Evolutionary conservation across 1,140 invertebrate genomes (phyloP), one percentile per base, ranked within the genome.

Genomic region (Nylanderia fulva): DNA sequence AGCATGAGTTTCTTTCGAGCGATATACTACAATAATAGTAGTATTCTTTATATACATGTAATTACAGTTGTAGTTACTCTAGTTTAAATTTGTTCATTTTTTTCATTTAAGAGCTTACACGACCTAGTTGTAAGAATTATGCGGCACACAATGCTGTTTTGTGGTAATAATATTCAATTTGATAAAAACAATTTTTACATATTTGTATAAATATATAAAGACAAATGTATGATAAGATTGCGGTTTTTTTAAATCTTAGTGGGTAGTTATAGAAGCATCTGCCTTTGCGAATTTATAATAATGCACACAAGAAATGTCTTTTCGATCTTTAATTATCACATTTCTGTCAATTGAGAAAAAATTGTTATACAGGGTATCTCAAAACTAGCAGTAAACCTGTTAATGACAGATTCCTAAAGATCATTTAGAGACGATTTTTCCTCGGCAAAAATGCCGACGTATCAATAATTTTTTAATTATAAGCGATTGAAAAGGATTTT

Each of bases 271-370:
- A 66, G 52, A 77, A 33, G 11, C 58, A 82, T 21, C 77, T 82
- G 64, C 21, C 64, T 52, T 42, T 36, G 36, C 36, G 21, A 75
- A 63, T 29, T 75, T 75, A 60, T 27, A 52, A 75, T 27, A 29
- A 72, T 18, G 21, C 42, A 61, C 4, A 48, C 42, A 18, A 48
- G 9, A 72, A 69, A n/a, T 74, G 27, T 52, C 36, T 48, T 27
- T 24, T 15, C 42, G 18, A 21, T 42, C 33, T 42, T 68, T 72
- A 82, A 29, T 5, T n/a, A 2, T 2, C 8, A n/a, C 21, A 18
- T 29, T 80, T 80, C 33, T 58, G 29, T 24, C 8, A 56, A 9
- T 39, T 54, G 39, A 5, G 8, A 13, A 33, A 24, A 15, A 75
- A 60, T 36, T 13, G n/a, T 75, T 13, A 42, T 42, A 42, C n/a